Base-by-base conservation (phyloP, 2,797 vertebrate genomes). In the Eremophila alpestris region DNA sequence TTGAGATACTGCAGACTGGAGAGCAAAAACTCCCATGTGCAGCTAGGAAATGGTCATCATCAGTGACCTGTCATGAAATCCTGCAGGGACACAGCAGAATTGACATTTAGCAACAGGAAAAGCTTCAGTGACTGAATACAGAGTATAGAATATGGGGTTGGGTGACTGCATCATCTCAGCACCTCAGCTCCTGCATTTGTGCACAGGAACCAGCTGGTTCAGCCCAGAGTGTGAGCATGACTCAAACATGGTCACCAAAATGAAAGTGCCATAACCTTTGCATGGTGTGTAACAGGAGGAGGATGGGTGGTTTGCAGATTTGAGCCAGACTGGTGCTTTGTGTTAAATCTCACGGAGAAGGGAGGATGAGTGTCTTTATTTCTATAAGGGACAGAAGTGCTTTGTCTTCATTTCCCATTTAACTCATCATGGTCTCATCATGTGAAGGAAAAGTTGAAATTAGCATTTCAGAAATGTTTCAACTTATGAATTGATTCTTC, bases 1-100 rank as follows among this genome's bases (percentile, higher is more conserved):
- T 87, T 36, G 45, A 20, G 65, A 81, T 38, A 54, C 2, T 5
- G 58, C 46, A 46, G 63, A 38, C 52, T 83, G 59, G 63, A 74
- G 64, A 73, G 18, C 21, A 85, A 92, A 81, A 63, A 24, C 67
- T 93, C 54, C 78, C 8, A 29, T 58, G 78, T 87, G 84, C 89
- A 86, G 29, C 19, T 87, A 63, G 88, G 71, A 91, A 91, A 83
- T 71, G 40, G 63, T 67, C 55, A 55, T 89, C 71, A 81, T 93
- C 96, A 97, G 85, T 56, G 90, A 75, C 19, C 89, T 91, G 36
- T 93, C 82, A 68, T 93, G 87, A 97, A 51, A 87, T 96, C 94
- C 79, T n/a, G 48, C 73, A 75, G 86, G 76, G 92, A 70, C 74
- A 76, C 84, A 73, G 40, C 60, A 81, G 68, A 83, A 41, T 13